Evolutionary conservation across 2,113 vertebrate species (phyloP), one percentile per base, ranked within the genome.

Genomic region (Nyctibius bracteatus): DNA sequence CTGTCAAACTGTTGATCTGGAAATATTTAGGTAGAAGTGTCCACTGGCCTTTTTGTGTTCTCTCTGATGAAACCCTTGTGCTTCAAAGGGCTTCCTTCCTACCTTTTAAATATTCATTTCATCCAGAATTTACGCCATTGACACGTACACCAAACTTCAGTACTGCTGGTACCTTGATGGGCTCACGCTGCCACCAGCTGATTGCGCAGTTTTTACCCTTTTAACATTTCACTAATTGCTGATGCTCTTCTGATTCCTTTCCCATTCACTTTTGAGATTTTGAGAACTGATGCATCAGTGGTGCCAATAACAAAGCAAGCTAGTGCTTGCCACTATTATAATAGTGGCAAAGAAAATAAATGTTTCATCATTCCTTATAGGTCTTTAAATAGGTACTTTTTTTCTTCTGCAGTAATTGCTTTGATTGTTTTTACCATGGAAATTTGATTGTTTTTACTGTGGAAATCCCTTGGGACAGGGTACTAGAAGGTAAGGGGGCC

Each of bases 101-200:
- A 13, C 16, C 21, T 88, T 83, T 91, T 44, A 96, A 97, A 84
- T 71, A 92, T 84, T 96, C 9, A 94, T 86, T 90, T 93, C 71
- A 72, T 92, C 81, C 59, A 81, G 13, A 96, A 78, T 94, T 93
- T 86, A 94, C 94, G 82, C 58, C 28, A 51, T 39, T 92, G 71
- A 39, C 55, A 74, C 33, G 61, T 67, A 72, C 15, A 63, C 72
- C 47, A 79, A 75, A n/a, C 28, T 63, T 83, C 39, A 84, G 2
- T 66, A 39, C 43, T 55, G 39, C 47, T 46, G 30, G 24, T 84
- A 67, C 70, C 73, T 67, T 52, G 41, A 73, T 66, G 39, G 54
- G 62, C 23, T 92, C 71, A 55, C 39, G 74, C 54, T 88, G 58
- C 58, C 66, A 62, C 86, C 74, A 82, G 54, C 74, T 62, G 43